Conservation (phyloP, 2,888 invertebrate genomes). For the Cyclophora albipunctata region DNA sequence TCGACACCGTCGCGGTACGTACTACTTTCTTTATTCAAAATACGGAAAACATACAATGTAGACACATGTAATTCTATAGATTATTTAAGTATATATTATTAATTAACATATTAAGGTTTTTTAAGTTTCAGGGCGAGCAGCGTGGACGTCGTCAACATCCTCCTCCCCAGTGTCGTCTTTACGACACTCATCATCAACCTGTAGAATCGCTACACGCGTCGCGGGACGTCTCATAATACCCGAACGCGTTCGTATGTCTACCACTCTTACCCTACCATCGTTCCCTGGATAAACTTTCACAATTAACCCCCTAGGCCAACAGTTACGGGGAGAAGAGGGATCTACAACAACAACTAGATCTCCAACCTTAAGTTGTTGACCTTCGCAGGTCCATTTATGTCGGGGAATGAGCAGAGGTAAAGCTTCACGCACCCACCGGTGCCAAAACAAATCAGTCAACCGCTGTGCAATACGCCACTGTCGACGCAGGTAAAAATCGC, state of each 20-base stretch:
- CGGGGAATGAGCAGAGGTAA: background rate
- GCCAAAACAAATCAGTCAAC: slow-evolving; percentile 21
- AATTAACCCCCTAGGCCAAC: background rate
- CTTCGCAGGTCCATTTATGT: slow-evolving; percentile 1
- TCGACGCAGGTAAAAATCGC: slow-evolving; percentile 2
- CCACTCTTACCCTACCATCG: slow-evolving; percentile 22
- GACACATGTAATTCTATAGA: too few species aligned
- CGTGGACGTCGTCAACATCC: too few species aligned
- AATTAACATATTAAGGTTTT: too few species aligned
- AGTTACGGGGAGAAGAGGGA: background rate
- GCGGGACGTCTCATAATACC: slow-evolving; percentile 18
- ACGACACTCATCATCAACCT: too few species aligned
- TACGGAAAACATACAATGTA: too few species aligned
- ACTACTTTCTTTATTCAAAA: too few species aligned
- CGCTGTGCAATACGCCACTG: slow-evolving; percentile 4
- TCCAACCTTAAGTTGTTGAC: background rate
- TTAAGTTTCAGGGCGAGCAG: too few species aligned
- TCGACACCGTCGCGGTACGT: too few species aligned
- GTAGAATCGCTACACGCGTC: slow-evolving; percentile 13
- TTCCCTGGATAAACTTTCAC: slow-evolving; percentile 7
- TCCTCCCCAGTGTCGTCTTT: too few species aligned
- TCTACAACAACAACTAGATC: slow-evolving; percentile 4
- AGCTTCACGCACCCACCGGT: background rate
- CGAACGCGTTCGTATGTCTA: slow-evolving; percentile 16
- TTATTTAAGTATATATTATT: too few species aligned